These are phyloP conservation scores for Caenorhabditis uteleia DNA, from an alignment of 2,888 invertebrate genomes.

Conservation along the genomic window DNA sequence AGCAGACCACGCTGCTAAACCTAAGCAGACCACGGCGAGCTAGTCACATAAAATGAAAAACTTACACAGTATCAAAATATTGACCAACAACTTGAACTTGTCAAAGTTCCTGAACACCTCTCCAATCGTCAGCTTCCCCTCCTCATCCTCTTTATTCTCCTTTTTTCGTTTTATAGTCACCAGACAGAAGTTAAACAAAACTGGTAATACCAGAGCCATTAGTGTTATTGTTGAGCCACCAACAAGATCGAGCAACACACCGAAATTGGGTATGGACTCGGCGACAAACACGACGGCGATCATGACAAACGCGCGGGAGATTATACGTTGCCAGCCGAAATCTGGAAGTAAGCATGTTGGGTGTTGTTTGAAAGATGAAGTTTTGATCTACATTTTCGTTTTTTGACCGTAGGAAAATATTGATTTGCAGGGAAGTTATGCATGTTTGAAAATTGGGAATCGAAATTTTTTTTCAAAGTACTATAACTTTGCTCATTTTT, in stretches of 20 bases:
- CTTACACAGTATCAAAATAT: conserved; percentile 46
- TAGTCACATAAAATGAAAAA: conserved; percentile 1
- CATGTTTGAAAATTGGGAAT: too few species aligned
- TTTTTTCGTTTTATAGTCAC: conserved; percentile 47
- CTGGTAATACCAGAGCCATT: conserved; percentile 63
- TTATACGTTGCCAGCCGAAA: conserved; percentile 52
- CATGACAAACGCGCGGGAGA: conserved; percentile 58
- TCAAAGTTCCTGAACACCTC: conserved; percentile 49
- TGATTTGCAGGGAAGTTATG: too few species aligned
- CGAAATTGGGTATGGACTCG: conserved; percentile 62
- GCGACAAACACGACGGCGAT: conserved; percentile 59
- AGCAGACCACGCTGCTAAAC: too few species aligned
- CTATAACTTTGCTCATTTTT: too few species aligned
- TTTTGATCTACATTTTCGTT: too few species aligned
- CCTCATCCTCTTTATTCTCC: conserved; percentile 31
- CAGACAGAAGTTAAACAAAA: conserved; percentile 60
- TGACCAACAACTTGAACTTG: conserved; percentile 33
- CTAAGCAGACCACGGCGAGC: too few species aligned
- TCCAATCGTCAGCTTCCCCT: conserved; percentile 36
- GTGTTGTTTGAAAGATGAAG: too few species aligned
- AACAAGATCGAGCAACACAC: conserved; percentile 62
- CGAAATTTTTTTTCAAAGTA: too few species aligned
- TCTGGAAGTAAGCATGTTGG: conserved; percentile 1
- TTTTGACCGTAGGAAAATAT: too few species aligned
- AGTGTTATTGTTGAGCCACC: conserved; percentile 60